phyloP scores from a whole-genome alignment of 2,888 invertebrate species.

The Heliconius sara region DNA sequence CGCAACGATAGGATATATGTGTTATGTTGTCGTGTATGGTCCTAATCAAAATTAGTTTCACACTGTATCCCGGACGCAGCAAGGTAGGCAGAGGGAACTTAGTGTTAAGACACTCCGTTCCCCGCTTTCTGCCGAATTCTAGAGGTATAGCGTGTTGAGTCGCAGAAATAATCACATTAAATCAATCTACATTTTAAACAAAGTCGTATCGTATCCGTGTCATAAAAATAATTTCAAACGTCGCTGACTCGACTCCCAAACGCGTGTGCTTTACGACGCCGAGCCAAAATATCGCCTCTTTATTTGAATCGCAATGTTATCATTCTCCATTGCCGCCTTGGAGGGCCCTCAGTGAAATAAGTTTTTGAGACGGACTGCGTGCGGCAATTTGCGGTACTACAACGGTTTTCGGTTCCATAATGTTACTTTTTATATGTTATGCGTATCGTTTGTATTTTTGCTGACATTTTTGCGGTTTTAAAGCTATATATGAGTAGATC shows the following conservation, averaged over 20 bases:
- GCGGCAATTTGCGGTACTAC: slow-evolving; percentile 49
- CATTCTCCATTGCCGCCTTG: slow-evolving; percentile 56
- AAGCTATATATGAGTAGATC: neutral
- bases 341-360: slow-evolving; percentile 51
- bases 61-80: too few species aligned
- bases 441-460: neutral
- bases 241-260: slow-evolving; percentile 63
- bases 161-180: too few species aligned
- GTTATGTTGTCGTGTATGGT: too few species aligned
- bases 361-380: slow-evolving; percentile 50
- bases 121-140: too few species aligned
- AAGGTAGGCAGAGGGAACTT: too few species aligned
- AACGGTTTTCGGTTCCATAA: neutral
- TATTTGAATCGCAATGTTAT: slow-evolving; percentile 72
- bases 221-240: slow-evolving; percentile 33
- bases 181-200: too few species aligned
- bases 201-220: slow-evolving; percentile 46
- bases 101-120: too few species aligned
- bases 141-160: too few species aligned
- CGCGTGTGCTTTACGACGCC: slow-evolving; percentile 71
- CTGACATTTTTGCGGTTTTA: neutral
- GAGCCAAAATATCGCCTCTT: slow-evolving; percentile 66
- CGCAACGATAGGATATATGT: too few species aligned
- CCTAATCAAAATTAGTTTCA: too few species aligned
- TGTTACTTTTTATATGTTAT: slow-evolving; percentile 7